Evolutionary conservation across 2,888 invertebrate genomes (phyloP), one percentile per base, ranked within the genome.

Genomic region (Cheiracanthium punctorium): DNA sequence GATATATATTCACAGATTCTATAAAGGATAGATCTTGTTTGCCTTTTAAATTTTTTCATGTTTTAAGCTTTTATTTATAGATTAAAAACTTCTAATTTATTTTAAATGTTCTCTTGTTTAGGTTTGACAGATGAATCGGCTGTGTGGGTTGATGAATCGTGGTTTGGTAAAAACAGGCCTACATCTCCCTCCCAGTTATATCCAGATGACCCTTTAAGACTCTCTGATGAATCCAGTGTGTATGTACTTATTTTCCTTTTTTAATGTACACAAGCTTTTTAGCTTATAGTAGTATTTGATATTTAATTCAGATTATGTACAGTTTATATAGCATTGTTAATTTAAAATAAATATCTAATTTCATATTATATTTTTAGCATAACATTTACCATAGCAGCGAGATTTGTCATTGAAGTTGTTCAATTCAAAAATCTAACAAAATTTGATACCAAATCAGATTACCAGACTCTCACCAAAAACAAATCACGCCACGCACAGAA

Each of bases 71-170:
- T 37, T 37, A 37, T 37, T 37, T 37, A 7, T 37, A 10, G 4
- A 37, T 37, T 37, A 37, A 37, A 37, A n/a, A n/a, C n/a, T n/a
- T 10, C 17, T 29, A 20, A 43, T 20, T 67, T 43, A n/a, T 65
- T 75, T 30, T 67, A 28, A 58, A 74, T n/a, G n/a, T n/a, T 41
- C 29, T 14, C 14, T 33, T 64, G 17, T 30, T 1, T 65, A 88
- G 88, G 88, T 84, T 98, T 98, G 0, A 94, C 98, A 89, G 98
- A 99, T 91, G 99, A 99, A 91, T 98, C 97, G 90, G 98, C 98
- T 7, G 97, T 99, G 2, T 99, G 99, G 99, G 96, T 99, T 0
- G 98, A 99, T 92, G 99, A 99, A 92, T 95, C 97, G 0, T 89
- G 90, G 14, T 96, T 96, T 95, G 96, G 96, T 0, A 93, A 96